phyloP scores from a whole-genome alignment of 1,140 invertebrate species.

The Zaprionus davidi region DNA sequence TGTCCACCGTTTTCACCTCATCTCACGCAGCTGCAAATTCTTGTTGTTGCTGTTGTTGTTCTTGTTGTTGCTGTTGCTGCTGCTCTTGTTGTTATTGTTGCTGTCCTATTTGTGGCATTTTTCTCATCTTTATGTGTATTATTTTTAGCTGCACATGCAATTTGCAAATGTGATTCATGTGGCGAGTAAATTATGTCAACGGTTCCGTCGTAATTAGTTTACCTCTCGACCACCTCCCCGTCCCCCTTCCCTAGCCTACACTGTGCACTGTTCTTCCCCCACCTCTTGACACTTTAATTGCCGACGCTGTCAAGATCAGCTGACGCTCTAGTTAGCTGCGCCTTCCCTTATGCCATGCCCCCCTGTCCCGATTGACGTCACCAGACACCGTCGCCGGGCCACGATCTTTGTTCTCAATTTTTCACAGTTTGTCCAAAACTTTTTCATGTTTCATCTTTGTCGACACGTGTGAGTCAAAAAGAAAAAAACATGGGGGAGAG shows the following conservation, averaged over 20 bases:
- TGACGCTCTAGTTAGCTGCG: conserved; percentile 49
- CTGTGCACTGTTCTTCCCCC: conserved; percentile 30
- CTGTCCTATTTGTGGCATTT: conserved; percentile 43
- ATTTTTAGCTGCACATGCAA: conserved; percentile 5
- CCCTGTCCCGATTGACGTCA: conserved; percentile 52
- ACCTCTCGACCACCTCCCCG: neutral
- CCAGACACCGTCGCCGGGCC: conserved; percentile 34
- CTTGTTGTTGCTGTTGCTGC: neutral
- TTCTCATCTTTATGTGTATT: conserved; percentile 12
- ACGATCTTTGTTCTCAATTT: conserved; percentile 51
- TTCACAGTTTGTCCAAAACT: conserved; percentile 18
- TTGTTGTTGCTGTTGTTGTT: neutral
- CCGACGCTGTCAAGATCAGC: conserved; percentile 68
- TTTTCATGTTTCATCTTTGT: conserved; percentile 10
- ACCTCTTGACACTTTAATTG: conserved; percentile 64
- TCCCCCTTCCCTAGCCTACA: neutral
- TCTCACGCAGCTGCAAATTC: conserved; percentile 40
- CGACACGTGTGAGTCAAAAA: conserved; percentile 37
- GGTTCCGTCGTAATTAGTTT: conserved; percentile 44
- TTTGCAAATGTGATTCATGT: conserved; percentile 49
- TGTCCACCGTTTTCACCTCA: conserved; percentile 52
- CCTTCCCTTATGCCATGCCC: neutral
- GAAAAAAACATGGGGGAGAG: neutral
- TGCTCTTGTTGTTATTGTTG: neutral
- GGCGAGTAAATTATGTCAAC: conserved; percentile 32